Conservation (phyloP, 2,113 vertebrate species). For the Bubo scandiacus region DNA sequence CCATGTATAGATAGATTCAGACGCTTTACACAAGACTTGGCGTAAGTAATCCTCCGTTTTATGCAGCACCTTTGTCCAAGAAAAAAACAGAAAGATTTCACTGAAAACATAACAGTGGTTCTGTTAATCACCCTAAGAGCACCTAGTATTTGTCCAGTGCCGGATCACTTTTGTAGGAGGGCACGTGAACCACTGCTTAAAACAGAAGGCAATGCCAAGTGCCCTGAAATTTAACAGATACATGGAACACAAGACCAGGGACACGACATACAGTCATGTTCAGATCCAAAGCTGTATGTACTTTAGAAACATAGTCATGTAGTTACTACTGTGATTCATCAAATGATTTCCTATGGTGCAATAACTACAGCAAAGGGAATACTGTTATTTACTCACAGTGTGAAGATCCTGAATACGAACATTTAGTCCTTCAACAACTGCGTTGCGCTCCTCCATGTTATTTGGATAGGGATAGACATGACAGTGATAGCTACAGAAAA, state of each 20-base stretch:
- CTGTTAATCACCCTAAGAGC: background rate
- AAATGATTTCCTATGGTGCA: background rate
- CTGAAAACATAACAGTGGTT: background rate
- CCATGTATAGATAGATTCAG: slow-evolving; percentile 87
- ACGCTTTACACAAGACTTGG: slow-evolving; percentile 91
- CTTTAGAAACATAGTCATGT: background rate
- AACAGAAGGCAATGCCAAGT: background rate
- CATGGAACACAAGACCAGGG: fast-evolving
- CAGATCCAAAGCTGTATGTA: background rate
- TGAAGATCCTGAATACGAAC: slow-evolving; percentile 92
- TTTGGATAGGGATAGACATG: slow-evolving; percentile 93
- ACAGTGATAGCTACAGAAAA: slow-evolving; percentile 87
- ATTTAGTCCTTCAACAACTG: slow-evolving; percentile 86
- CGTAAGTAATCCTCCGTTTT: slow-evolving; percentile 93
- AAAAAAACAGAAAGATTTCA: background rate
- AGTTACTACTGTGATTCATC: background rate
- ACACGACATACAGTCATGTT: fast-evolving
- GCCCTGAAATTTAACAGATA: background rate
- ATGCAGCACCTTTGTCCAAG: slow-evolving; percentile 84
- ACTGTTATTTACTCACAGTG: slow-evolving; percentile 72
- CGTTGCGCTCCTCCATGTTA: slow-evolving; percentile 83
- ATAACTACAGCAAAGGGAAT: background rate
- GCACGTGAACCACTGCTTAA: background rate
- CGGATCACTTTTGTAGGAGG: background rate
- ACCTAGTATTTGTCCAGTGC: fast-evolving